These are phyloP conservation scores for Microhierax caerulescens DNA, from an alignment of 2,797 vertebrate genomes.

Conservation along the genomic window DNA sequence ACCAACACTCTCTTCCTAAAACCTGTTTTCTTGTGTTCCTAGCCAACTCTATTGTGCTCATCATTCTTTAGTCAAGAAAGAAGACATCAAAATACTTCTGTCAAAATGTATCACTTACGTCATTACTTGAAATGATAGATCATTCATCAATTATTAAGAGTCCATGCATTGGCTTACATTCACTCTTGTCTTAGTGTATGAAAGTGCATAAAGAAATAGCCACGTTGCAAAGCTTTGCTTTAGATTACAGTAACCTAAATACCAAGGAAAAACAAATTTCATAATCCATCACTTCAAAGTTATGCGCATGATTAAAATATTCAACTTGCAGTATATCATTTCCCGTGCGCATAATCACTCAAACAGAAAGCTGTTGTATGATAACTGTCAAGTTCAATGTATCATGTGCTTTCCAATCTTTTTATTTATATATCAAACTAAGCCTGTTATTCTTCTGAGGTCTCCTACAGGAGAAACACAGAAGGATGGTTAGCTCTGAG, in stretches of 20 bases:
- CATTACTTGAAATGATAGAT: constrained; percentile 22
- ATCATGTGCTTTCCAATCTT: constrained; percentile 32
- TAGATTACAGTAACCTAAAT: constrained; percentile 57
- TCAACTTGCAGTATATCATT: constrained; percentile 41
- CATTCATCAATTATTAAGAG: constrained; percentile 48
- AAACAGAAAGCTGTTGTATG: constrained; percentile 55
- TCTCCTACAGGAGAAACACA: not conserved
- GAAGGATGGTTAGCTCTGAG: not conserved
- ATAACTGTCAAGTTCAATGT: constrained; percentile 66
- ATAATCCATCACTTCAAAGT: constrained; percentile 69
- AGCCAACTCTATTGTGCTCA: not conserved
- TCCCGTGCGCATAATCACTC: constrained; percentile 50
- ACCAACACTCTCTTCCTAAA: not conserved
- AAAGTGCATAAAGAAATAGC: constrained; percentile 50
- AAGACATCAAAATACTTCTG: not conserved
- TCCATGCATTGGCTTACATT: constrained; percentile 22
- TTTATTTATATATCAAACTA: constrained; percentile 30
- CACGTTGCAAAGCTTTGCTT: constrained; percentile 16
- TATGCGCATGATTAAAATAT: constrained; percentile 65
- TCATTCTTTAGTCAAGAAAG: not conserved
- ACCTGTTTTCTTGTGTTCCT: not conserved
- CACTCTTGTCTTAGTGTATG: not conserved
- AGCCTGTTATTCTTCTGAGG: not conserved
- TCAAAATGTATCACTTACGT: not conserved
- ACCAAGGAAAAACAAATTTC: constrained; percentile 58